These are phyloP conservation scores for Colletes gigas DNA, from an alignment of 1,140 invertebrate genomes.

Conservation along the genomic window DNA sequence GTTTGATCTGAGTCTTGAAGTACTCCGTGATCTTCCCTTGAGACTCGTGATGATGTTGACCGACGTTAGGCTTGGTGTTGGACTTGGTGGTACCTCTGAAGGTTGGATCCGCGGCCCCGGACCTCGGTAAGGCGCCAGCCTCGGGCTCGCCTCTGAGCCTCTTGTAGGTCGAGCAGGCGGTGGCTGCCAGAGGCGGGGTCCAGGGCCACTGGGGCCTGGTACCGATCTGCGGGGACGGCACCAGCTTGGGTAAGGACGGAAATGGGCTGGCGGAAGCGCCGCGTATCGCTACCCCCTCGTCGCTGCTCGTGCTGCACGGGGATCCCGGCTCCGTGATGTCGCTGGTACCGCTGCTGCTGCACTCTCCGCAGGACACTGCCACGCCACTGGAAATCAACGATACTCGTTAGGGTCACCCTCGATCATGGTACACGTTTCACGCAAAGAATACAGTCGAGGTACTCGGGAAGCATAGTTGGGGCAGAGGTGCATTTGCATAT, in stretches of 20 bases:
- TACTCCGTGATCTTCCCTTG: slow-evolving; percentile 90
- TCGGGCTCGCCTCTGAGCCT: slow-evolving; percentile 78
- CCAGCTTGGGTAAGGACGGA: slow-evolving; percentile 79
- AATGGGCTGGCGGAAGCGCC: slow-evolving; percentile 79
- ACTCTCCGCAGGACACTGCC: slow-evolving; percentile 85
- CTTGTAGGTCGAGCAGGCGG: slow-evolving; percentile 77
- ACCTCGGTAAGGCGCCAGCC: slow-evolving; percentile 71
- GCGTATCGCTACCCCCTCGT: slow-evolving; percentile 77
- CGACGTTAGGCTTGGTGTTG: slow-evolving; percentile 29
- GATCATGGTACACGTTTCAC: too few relatives aligned
- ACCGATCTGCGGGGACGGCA: slow-evolving; percentile 78
- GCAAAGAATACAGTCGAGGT: too few relatives aligned
- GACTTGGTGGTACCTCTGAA: slow-evolving; percentile 64
- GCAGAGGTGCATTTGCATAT: too few relatives aligned
- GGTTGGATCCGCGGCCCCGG: slow-evolving; percentile 71
- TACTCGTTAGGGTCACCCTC: neutral
- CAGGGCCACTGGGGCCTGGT: slow-evolving; percentile 80
- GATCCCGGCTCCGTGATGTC: slow-evolving; percentile 91
- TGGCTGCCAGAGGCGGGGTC: slow-evolving; percentile 77
- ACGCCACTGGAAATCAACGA: slow-evolving; percentile 84
- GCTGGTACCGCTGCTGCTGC: slow-evolving; percentile 85
- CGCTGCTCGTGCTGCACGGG: slow-evolving; percentile 85
- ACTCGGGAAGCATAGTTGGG: too few relatives aligned
- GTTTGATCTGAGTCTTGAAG: slow-evolving; percentile 90
- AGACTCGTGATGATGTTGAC: slow-evolving; percentile 67